Evolutionary conservation across 2,888 invertebrate genomes (phyloP), one percentile per base, ranked within the genome.

Genomic region (Athrips mouffetella): DNA sequence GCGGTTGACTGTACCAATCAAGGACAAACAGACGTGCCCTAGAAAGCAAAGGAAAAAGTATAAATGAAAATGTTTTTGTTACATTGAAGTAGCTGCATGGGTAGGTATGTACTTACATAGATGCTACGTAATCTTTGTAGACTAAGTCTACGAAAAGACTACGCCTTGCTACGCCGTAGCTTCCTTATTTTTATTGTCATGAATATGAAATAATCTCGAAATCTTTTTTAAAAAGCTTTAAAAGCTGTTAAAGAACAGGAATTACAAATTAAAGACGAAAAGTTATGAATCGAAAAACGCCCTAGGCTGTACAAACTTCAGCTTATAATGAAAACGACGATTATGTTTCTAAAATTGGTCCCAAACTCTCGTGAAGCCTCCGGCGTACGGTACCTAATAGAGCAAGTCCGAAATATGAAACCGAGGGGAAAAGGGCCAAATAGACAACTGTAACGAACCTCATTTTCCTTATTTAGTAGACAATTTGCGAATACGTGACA

Each of bases 221-320:
- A 21, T 37, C 37, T 21, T 18, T 37, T 11, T 10, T 18, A 21
- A 18, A 37, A 11, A 11, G 37, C 18, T 11, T 18, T 37, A 21
- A 37, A n/a, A n/a, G n/a, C 20, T 7, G 16, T 23, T 27, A 27
- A 41, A 41, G 27, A 15, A 23, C 27, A 27, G 27, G 27, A 15
- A 23, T 45, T 45, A 35, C 3, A n/a, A 18, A 13, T 3, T 1
- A 25, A n/a, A 11, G 35, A 35, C 23, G 45, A 35, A 33, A 35
- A 48, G 18, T 21, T 45, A 40, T 40, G 20, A 40, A 33, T 41
- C 31, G 31, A 23, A 46, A 13, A 48, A 37, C 25, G 41, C 50
- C 50, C 18, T 30, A 35, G 46, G 45, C 50, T 46, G 46, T 50
- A 41, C 41, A 46, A 46, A 50, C 40, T 50, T 50, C 50, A 41